Conservation (phyloP, 2,113 vertebrate species). For the Apodemus sylvaticus region DNA sequence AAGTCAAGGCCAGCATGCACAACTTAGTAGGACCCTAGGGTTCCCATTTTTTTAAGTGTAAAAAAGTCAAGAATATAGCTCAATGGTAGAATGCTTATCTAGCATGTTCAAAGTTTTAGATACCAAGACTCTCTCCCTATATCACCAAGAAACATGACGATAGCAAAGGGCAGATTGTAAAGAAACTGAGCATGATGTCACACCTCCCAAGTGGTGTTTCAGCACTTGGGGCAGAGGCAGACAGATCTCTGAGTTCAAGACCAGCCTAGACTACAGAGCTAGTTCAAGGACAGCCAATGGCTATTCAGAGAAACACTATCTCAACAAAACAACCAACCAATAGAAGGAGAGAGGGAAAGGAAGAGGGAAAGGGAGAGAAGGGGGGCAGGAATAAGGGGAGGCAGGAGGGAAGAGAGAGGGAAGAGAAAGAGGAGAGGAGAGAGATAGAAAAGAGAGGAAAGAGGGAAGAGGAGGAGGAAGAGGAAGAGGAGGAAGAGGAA, state of each 20-base stretch:
- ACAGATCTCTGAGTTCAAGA: background rate
- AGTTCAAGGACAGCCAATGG: background rate
- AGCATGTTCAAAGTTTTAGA: background rate
- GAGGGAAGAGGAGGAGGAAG: too few relatives aligned
- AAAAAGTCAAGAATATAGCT: background rate
- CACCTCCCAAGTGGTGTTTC: background rate
- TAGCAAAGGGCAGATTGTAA: background rate
- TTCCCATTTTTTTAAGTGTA: background rate
- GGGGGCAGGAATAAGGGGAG: too few relatives aligned
- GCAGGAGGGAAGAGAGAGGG: too few relatives aligned
- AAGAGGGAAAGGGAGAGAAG: background rate
- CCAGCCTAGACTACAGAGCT: background rate
- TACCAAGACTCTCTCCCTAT: background rate
- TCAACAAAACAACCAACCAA: background rate
- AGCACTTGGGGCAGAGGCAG: background rate
- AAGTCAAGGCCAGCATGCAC: background rate
- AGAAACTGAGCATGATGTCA: background rate
- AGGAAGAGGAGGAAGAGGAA: too few relatives aligned
- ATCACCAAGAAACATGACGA: conserved; percentile 18
- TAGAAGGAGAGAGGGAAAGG: background rate
- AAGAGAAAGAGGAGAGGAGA: too few relatives aligned
- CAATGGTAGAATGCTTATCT: background rate
- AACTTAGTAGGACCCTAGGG: background rate
- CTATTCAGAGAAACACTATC: background rate
- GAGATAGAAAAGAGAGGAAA: too few relatives aligned